Evolutionary conservation across 2,113 vertebrate species (phyloP), one percentile per base, ranked within the genome.

Genomic region (Lepus europaeus): DNA sequence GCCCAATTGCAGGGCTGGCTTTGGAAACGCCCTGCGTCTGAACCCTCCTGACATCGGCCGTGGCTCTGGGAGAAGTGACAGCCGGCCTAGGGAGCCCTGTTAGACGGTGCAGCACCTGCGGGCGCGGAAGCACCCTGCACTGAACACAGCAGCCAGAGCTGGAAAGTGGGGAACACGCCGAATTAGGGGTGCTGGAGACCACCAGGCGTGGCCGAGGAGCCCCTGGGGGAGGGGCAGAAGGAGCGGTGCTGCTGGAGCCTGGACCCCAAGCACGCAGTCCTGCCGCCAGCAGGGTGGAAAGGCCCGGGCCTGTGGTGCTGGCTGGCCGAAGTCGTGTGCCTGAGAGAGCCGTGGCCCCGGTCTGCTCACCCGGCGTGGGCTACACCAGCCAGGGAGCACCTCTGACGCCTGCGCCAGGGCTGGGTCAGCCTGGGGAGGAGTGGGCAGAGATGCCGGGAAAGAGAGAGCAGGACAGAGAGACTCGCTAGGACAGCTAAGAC

Each of bases 191-290:
- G 3, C 23, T 10, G 2, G 56, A 59, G 51, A 29, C 72, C 20
- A 1, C 1, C 2, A 4, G 19, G 11, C 9, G 0, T 17, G 8
- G 1, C 70, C 39, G 69, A 31, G 69, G 56, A 53, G 2, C 14
- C 1, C 1, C 0, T 0, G 66, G 53, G 39, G 9, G 33, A 56
- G 13, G 72, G 23, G 53, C 51, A 9, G 9, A 4, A 3, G 36
- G n/a, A 1, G 6, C 23, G 2, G 0, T 1, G 31, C 36, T 29
- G 49, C 11, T 17, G 33, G 49, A 1, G 59, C 4, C 0, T 1
- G 82, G 53, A 6, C 27, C 66, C 2, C 0, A 12, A 31, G 39
- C 51, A 7, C 19, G 49, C 1, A 56, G 51, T 7, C n/a, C 66
- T 12, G 16, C 16, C 2, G 12, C 33, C 63, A 45, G 31, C 3